phyloP scores from a whole-genome alignment of 2,888 invertebrate species.

The Eupsilia transversa region DNA sequence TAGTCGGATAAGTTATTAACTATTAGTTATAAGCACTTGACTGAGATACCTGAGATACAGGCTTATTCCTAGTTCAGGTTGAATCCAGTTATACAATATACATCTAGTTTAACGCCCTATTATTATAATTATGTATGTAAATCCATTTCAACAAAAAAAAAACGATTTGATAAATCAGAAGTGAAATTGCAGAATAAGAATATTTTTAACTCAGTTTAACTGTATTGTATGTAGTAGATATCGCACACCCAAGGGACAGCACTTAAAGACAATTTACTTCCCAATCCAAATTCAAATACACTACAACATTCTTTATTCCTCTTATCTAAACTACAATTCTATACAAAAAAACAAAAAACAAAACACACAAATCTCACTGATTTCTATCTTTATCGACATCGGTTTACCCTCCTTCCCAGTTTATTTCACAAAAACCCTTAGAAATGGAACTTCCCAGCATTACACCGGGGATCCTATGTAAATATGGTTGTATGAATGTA shows the following conservation, averaged over 20 bases:
- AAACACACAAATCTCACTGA: constrained; percentile 64
- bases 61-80: neutral
- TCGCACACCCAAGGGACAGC: neutral
- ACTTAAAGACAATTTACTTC: constrained; percentile 29
- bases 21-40: too few species aligned
- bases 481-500: constrained; percentile 90
- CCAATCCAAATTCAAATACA: constrained; percentile 11
- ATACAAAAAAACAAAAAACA: constrained; percentile 47
- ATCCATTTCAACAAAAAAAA: too few species aligned
- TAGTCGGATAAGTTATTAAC: too few species aligned
- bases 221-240: neutral
- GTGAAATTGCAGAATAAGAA: neutral
- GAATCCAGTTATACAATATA: neutral
- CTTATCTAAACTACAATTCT: constrained; percentile 55
- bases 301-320: constrained; percentile 19
- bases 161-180: neutral
- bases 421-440: constrained; percentile 74
- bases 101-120: neutral
- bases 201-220: neutral
- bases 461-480: constrained; percentile 86
- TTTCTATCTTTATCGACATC: constrained; percentile 70
- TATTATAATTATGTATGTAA: neutral
- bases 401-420: constrained; percentile 61
- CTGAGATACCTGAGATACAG: neutral
- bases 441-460: constrained; percentile 79